Conservation (phyloP, 2,797 vertebrate genomes). For the Gorsachius magnificus region DNA sequence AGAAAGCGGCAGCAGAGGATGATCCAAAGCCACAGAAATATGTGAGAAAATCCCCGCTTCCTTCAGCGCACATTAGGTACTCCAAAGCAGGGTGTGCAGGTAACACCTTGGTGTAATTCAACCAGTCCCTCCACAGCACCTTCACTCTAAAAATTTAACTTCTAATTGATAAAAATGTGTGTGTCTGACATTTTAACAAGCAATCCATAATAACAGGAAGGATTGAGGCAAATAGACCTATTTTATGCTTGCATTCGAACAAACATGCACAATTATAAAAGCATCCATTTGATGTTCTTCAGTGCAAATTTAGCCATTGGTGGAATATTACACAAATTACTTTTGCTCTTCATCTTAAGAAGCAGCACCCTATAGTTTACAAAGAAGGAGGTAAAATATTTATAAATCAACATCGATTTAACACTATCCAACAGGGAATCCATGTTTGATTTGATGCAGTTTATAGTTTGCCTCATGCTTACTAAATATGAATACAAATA, state of each 20-base stretch:
- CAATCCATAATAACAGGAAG: background rate
- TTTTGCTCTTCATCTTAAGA: background rate
- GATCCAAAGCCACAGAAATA: background rate
- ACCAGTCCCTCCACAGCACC: background rate
- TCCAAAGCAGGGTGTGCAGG: background rate
- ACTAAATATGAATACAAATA: background rate
- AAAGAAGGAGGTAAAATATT: background rate
- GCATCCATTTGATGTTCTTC: background rate
- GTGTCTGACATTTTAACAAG: background rate
- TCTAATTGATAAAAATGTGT: background rate
- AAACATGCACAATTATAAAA: background rate
- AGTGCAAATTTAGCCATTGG: background rate
- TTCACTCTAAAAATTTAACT: background rate
- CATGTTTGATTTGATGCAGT: background rate
- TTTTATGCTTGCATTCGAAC: background rate
- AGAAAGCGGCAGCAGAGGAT: background rate
- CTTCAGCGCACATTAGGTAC: rapidly evolving
- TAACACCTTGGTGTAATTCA: background rate
- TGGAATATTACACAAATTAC: background rate
- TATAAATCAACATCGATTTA: background rate
- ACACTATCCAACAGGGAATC: background rate
- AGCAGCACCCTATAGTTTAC: background rate
- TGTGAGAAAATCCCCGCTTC: background rate
- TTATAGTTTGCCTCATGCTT: background rate
- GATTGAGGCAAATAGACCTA: background rate